A percentile compares a stretch with the other conserved stretches of the same genome.
phyloP scores from a whole-genome alignment of 1,140 invertebrate genomes.

The Philotrypesis tridentata region DNA sequence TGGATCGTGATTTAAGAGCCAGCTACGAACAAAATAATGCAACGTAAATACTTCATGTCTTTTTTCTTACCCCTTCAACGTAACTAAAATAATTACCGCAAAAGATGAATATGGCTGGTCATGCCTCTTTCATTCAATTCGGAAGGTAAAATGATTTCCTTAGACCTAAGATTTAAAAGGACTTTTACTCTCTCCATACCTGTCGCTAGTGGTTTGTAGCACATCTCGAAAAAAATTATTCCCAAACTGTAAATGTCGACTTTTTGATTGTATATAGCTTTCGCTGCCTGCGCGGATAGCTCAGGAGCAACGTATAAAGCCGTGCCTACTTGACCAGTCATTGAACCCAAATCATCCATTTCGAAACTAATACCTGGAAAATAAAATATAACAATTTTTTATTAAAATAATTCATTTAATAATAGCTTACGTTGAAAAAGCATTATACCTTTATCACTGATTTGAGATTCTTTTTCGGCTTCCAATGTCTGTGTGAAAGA shows the following conservation, averaged over 20 bases:
- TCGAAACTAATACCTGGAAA: conserved; percentile 60
- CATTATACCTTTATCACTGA: conserved; percentile 59
- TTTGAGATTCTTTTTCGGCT: conserved; percentile 58
- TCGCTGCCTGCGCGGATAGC: conserved; percentile 79
- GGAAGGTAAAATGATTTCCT: conserved; percentile 80
- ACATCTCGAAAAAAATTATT: conserved; percentile 97
- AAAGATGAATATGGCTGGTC: conserved; percentile 69
- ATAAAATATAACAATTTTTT: neutral
- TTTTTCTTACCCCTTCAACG: neutral
- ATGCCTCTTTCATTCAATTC: conserved; percentile 75
- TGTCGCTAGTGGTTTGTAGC: conserved; percentile 84
- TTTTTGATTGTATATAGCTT: conserved; percentile 91
- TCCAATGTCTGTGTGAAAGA: conserved; percentile 64
- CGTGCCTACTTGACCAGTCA: conserved; percentile 92
- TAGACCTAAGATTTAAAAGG: conserved; percentile 79
- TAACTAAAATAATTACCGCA: conserved; percentile 63
- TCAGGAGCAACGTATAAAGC: conserved; percentile 95
- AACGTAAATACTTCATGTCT: neutral
- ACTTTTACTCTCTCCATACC: conserved; percentile 92
- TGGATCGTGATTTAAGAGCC: conserved; percentile 91
- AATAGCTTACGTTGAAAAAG: neutral
- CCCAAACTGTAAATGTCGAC: conserved; percentile 95
- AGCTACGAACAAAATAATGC: conserved; percentile 70
- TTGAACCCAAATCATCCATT: conserved; percentile 70
- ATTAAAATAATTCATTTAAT: neutral